A percentile compares a stretch with the other conserved stretches of the same genome.
These are phyloP conservation scores for Leucania comma DNA, from an alignment of 2,888 invertebrate species.

Conservation along the genomic window DNA sequence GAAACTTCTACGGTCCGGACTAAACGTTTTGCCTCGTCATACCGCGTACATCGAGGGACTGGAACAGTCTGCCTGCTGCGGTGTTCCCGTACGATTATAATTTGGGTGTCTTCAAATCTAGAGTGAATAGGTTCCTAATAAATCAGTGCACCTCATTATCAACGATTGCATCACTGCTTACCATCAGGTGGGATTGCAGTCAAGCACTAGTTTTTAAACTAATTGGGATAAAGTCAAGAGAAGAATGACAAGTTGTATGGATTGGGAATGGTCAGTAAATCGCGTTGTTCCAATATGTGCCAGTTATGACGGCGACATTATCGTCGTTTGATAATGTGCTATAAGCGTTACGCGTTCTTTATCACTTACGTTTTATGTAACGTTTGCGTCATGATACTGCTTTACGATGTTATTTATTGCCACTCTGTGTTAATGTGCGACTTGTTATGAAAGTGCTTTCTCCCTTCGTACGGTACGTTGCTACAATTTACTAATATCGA, in stretches of 20 bases:
- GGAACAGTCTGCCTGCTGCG: too few relatives aligned
- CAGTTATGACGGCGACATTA: slow-evolving; percentile 35
- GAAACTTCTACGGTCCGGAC: too few relatives aligned
- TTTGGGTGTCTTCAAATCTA: too few relatives aligned
- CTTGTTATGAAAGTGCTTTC: slow-evolving; percentile 33
- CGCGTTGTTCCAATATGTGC: slow-evolving; percentile 19
- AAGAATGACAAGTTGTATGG: not conserved
- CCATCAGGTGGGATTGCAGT: too few relatives aligned
- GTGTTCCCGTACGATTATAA: too few relatives aligned
- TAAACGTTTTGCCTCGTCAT: too few relatives aligned
- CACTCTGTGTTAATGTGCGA: slow-evolving; percentile 33
- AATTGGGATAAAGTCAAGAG: not conserved
- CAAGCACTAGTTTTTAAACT: too few relatives aligned
- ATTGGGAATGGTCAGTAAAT: slow-evolving; percentile 9
- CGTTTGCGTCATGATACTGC: slow-evolving; percentile 41
- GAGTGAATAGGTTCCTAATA: too few relatives aligned
- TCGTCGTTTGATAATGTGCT: slow-evolving; percentile 40
- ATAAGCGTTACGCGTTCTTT: slow-evolving; percentile 35
- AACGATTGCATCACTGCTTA: too few relatives aligned
- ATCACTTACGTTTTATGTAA: slow-evolving; percentile 47
- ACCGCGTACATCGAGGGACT: too few relatives aligned
- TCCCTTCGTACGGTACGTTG: not conserved
- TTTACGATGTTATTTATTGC: slow-evolving; percentile 53
- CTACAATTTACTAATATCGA: not conserved
- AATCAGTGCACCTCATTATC: too few relatives aligned